phyloP scores from a whole-genome alignment of 2,888 invertebrate genomes.

The Trissolcus japonicus region DNA sequence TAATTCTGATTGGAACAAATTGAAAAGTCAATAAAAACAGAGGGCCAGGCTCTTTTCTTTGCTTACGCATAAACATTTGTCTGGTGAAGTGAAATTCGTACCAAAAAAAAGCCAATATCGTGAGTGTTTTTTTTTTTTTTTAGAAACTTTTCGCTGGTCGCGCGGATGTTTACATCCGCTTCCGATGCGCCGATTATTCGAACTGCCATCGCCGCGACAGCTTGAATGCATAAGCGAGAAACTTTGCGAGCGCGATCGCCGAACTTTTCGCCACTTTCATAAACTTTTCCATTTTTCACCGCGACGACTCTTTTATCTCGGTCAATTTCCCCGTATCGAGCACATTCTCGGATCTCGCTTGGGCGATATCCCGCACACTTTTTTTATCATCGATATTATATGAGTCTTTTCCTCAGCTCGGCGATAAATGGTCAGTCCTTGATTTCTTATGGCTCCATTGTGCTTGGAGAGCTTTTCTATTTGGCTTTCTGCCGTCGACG shows the following conservation, averaged over 20 bases:
- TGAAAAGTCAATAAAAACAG: no score
- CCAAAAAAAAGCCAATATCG: no score
- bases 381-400: background rate
- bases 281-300: constrained; percentile 12
- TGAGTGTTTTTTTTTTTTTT: no score
- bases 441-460: constrained; percentile 1
- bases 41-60: no score
- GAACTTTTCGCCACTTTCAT: constrained; percentile 22
- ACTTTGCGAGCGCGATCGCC: no score
- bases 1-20: background rate
- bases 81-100: no score
- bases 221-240: constrained; percentile 12
- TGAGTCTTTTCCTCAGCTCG: constrained; percentile 1
- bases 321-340: constrained; percentile 14
- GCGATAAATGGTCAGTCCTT: background rate
- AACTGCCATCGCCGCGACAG: constrained; percentile 11
- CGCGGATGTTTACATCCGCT: constrained; percentile 22
- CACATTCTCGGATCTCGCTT: background rate
- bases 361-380: background rate
- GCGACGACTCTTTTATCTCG: constrained; percentile 4
- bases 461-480: background rate
- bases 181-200: constrained; percentile 18
- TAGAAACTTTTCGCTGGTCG: no score
- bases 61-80: no score
- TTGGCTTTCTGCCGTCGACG: background rate